Evolutionary conservation across 2,113 vertebrate species (phyloP), one percentile per base, ranked within the genome.

Genomic region (Aspiorhynchus laticeps): DNA sequence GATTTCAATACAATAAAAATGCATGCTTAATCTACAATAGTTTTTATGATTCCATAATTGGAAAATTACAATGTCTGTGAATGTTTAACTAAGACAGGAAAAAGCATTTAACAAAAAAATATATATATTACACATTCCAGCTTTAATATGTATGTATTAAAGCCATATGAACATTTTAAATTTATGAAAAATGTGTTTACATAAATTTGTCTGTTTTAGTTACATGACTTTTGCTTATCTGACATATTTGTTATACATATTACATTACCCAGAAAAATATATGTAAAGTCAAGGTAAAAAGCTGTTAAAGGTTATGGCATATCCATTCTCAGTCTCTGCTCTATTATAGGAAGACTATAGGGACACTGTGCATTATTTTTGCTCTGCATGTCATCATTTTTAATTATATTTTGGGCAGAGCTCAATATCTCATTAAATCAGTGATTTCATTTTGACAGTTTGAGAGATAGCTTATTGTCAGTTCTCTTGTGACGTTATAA

Each of bases 371-470:
- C 93, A 91, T 91, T 91, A 91, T 91, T 88, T 86, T 92, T 87
- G 91, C 90, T 91, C 91, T 88, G 90, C 43, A 84, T 92, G 92
- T 93, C 92, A 93, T 90, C 75, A 87, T 93, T 94, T 94, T 95
- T 95, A 95, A 95, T 95, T 95, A 94, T 94, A 94, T 93, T 93
- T 93, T 93, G 88, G 92, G 92, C 93, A 94, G 90, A 90, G 93
- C 93, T 96, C 94, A 95, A 92, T 93, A 94, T 93, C 91, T 94
- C 93, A 95, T 95, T 94, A 95, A 95, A 95, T 92, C 91, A 91
- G 91, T 90, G 90, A 90, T 93, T 94, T 93, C 91, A 93, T 94
- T 31, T 93, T 94, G 93, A 91, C 93, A 91, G 91, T 92, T 91
- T 92, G 91, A 95, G 93, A 94, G 93, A 94, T 93, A 94, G 94